These are phyloP conservation scores for Plectus sambesii DNA, from an alignment of 1,140 invertebrate genomes.

Conservation along the genomic window DNA sequence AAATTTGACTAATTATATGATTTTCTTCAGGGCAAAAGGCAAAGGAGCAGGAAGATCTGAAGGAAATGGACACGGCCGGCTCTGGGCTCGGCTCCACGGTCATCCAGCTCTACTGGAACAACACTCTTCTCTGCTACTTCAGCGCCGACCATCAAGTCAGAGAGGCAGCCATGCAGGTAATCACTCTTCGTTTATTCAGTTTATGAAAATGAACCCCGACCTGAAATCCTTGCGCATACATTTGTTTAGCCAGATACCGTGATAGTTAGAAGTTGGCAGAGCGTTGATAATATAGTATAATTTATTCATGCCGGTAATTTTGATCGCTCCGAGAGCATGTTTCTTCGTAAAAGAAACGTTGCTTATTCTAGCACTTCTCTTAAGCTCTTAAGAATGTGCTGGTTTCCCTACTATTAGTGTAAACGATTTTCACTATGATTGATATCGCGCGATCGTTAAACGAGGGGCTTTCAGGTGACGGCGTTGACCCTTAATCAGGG, in stretches of 20 bases:
- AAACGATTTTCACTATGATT: too few species aligned
- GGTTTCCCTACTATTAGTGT: too few species aligned
- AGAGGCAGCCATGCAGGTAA: constrained; percentile 75
- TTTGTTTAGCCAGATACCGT: too few species aligned
- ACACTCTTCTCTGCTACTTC: constrained; percentile 82
- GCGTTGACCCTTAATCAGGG: constrained; percentile 80
- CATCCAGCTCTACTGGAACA: constrained; percentile 89
- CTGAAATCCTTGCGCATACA: background rate
- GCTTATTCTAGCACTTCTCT: too few species aligned
- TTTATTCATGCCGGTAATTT: too few species aligned
- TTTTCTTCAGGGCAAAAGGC: constrained; percentile 23
- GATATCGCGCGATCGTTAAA: too few species aligned
- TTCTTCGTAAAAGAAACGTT: too few species aligned
- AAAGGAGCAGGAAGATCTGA: constrained; percentile 39
- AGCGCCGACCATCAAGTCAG: constrained; percentile 68
- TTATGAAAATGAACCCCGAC: background rate
- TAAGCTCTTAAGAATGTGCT: too few species aligned
- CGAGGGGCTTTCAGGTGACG: constrained; percentile 28
- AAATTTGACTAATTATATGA: background rate
- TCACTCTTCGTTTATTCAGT: constrained; percentile 57
- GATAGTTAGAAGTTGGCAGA: too few species aligned
- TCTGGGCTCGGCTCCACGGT: constrained; percentile 82
- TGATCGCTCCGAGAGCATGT: too few species aligned
- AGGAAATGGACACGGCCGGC: constrained; percentile 50
- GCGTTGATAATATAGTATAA: too few species aligned